phyloP scores from a whole-genome alignment of 2,113 vertebrate species.

The Aleadryas rufinucha region DNA sequence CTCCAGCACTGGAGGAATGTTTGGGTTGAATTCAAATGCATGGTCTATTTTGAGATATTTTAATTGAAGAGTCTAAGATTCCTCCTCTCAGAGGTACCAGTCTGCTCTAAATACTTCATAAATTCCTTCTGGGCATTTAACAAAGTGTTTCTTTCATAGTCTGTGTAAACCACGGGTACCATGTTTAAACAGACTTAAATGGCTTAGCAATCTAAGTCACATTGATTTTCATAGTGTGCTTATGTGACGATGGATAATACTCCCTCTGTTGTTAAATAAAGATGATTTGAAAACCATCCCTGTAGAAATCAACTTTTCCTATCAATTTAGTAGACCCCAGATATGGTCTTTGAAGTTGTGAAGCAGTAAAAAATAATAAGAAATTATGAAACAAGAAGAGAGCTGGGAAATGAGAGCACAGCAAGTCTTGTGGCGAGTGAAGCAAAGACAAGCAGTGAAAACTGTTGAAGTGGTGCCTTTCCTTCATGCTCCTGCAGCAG shows the following conservation, averaged over 20 bases:
- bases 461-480: background rate
- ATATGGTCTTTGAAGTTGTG: background rate
- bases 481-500: fast-evolving
- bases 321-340: background rate
- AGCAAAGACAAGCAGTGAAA: background rate
- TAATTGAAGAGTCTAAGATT: constrained; percentile 31
- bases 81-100: constrained; percentile 16
- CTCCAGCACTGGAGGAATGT: background rate
- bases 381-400: background rate
- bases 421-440: background rate
- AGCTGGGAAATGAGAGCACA: background rate
- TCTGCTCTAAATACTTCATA: constrained; percentile 1
- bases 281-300: background rate
- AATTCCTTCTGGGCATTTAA: constrained; percentile 35
- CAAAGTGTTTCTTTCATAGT: background rate
- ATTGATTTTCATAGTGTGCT: constrained; percentile 27
- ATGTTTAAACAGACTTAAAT: constrained; percentile 34
- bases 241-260: background rate
- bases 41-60: constrained; percentile 38
- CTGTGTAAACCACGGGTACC: background rate
- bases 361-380: background rate
- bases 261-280: constrained; percentile 26
- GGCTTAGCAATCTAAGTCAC: background rate
- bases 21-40: constrained; percentile 12
- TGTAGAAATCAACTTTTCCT: constrained; percentile 26